These are phyloP conservation scores for Apolygus lucorum DNA, from an alignment of 1,140 invertebrate species.

Conservation along the genomic window DNA sequence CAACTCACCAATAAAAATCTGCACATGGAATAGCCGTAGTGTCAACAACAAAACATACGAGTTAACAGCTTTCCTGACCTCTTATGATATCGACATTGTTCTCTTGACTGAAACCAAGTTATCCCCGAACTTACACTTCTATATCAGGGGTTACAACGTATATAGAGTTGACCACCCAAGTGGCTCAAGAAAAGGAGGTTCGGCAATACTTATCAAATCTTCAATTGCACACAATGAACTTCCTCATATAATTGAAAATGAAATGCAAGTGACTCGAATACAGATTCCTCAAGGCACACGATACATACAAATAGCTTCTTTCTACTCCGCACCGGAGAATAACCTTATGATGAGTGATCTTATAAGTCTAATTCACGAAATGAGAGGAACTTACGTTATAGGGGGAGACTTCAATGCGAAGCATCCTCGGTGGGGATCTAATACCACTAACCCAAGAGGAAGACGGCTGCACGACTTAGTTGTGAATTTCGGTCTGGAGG, in stretches of 20 bases:
- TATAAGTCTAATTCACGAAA: background rate
- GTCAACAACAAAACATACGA: background rate
- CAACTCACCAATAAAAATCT: too few species aligned
- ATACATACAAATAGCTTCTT: background rate
- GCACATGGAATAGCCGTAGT: too few species aligned
- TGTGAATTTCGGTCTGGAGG: background rate
- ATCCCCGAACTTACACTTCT: background rate
- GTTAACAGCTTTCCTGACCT: background rate
- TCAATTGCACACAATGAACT: background rate
- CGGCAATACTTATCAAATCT: background rate
- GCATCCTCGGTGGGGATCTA: background rate
- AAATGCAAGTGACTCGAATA: background rate
- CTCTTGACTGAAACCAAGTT: background rate
- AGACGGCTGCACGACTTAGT: background rate
- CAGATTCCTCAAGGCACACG: background rate
- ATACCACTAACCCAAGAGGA: background rate
- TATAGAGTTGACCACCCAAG: background rate
- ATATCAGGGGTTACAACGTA: background rate
- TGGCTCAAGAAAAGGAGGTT: background rate
- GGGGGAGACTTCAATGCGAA: background rate
- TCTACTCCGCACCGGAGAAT: background rate
- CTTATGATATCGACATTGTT: background rate
- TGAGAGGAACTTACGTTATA: background rate
- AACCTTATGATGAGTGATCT: background rate
- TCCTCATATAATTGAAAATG: background rate